Conservation (phyloP, 2,888 invertebrate genomes). For the Aleiodes testaceus region DNA sequence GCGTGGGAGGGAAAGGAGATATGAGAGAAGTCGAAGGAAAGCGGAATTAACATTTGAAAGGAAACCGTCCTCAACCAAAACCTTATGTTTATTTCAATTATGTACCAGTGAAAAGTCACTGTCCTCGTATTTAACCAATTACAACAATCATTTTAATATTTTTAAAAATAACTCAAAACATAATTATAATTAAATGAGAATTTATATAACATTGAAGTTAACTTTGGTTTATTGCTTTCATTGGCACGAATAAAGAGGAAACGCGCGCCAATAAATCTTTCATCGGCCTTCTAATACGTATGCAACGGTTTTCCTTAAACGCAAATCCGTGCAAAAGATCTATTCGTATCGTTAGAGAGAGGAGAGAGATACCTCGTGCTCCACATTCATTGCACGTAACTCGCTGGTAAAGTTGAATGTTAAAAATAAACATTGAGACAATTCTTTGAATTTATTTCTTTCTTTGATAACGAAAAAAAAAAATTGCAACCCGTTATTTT, state of each 20-base stretch:
- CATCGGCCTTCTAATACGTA: constrained; percentile 17
- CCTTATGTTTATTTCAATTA: constrained; percentile 65
- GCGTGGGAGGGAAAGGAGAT: constrained; percentile 49
- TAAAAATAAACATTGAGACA: too few species aligned
- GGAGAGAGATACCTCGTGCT: background rate
- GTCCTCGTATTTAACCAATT: background rate
- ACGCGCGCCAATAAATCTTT: constrained; percentile 30
- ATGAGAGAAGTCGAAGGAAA: constrained; percentile 2
- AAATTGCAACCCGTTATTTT: too few species aligned
- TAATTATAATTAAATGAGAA: too few species aligned
- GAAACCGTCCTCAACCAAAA: constrained; percentile 54
- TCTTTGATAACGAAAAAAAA: too few species aligned
- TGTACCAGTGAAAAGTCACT: constrained; percentile 38
- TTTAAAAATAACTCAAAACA: too few species aligned
- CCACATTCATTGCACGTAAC: constrained; percentile 27
- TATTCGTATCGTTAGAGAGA: background rate
- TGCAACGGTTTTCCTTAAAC: constrained; percentile 30
- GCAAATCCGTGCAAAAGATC: constrained; percentile 31
- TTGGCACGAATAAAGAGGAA: background rate
- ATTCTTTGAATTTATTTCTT: too few species aligned
- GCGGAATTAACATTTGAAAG: constrained; percentile 62
- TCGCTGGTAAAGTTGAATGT: too few species aligned
- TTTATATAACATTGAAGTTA: too few species aligned
- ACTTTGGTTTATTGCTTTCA: background rate
- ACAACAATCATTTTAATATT: background rate